Evolutionary conservation across 2,888 invertebrate genomes (phyloP).

Genomic region (Elegia similella): DNA sequence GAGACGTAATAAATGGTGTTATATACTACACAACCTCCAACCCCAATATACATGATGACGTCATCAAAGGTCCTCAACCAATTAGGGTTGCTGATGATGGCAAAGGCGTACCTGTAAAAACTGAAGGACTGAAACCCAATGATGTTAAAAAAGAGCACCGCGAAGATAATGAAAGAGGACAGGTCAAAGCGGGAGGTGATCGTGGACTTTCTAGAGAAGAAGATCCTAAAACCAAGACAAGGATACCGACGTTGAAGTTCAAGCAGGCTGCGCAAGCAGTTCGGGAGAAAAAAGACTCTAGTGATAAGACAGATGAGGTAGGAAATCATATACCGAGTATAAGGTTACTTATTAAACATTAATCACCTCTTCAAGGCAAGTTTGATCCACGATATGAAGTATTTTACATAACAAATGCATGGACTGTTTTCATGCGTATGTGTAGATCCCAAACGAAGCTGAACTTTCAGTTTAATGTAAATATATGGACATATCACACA

Average conservation of each 20-base stretch:
- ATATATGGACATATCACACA: too few species aligned
- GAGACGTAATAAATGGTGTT: slow-evolving; percentile 25
- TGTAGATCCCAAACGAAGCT: too few species aligned
- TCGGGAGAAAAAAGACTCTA: slow-evolving; percentile 33
- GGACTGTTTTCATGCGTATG: too few species aligned
- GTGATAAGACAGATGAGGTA: slow-evolving; percentile 26
- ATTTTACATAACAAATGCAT: too few species aligned
- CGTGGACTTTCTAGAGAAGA: too few species aligned
- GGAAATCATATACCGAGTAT: neutral
- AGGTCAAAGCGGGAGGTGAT: too few species aligned
- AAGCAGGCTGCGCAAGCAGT: slow-evolving; percentile 49
- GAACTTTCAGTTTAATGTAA: too few species aligned
- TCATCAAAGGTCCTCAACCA: slow-evolving; percentile 2
- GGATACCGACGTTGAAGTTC: slow-evolving; percentile 55
- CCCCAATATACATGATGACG: slow-evolving; percentile 16
- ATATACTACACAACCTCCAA: slow-evolving; percentile 21
- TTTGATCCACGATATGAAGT: too few species aligned
- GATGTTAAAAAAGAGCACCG: slow-evolving; percentile 10
- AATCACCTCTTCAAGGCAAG: too few species aligned
- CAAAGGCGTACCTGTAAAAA: too few species aligned
- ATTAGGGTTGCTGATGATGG: neutral
- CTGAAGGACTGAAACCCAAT: too few species aligned
- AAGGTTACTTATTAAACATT: too few species aligned
- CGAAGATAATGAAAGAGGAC: slow-evolving; percentile 26
- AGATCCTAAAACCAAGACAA: slow-evolving; percentile 40